These are phyloP conservation scores for Smutsia gigantea DNA, from an alignment of 2,797 vertebrate species.

Conservation along the genomic window DNA sequence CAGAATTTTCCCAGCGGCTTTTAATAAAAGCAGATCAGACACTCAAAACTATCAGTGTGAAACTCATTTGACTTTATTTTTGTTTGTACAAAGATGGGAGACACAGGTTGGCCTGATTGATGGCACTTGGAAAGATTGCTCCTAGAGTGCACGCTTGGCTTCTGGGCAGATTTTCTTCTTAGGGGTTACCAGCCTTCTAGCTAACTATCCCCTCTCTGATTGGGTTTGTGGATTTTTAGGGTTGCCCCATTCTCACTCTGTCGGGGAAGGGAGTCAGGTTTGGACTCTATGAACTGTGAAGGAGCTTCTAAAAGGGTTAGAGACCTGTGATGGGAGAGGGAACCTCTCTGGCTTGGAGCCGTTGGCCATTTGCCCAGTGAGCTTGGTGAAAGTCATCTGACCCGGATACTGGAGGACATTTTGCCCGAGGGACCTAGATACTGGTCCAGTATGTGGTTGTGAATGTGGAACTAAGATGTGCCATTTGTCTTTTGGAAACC, in stretches of 20 bases:
- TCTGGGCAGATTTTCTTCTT: not conserved
- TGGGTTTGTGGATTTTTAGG: not conserved
- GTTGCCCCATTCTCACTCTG: not conserved
- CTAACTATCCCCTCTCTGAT: not conserved
- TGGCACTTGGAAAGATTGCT: not conserved
- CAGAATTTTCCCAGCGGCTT: not conserved
- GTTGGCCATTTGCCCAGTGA: not conserved
- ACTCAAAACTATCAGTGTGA: not conserved
- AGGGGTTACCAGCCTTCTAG: not conserved
- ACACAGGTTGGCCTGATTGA: not conserved
- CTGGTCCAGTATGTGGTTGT: not conserved
- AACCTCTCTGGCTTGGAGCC: not conserved
- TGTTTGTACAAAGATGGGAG: not conserved
- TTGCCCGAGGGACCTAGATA: not conserved
- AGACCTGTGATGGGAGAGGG: not conserved
- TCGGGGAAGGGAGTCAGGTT: not conserved
- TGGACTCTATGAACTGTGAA: not conserved
- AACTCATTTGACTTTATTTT: not conserved
- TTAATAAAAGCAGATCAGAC: not conserved
- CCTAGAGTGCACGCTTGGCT: not conserved
- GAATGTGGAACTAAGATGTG: not conserved
- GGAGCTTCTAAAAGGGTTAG: not conserved
- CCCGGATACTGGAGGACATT: not conserved
- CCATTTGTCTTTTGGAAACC: conserved; percentile 17
- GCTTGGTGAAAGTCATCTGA: not conserved